Percentiles rank a stretch among this genome's conserved stretches.
Conservation (phyloP, 2,888 invertebrate species). For the Ashinkailepas kermadecensis region DNA sequence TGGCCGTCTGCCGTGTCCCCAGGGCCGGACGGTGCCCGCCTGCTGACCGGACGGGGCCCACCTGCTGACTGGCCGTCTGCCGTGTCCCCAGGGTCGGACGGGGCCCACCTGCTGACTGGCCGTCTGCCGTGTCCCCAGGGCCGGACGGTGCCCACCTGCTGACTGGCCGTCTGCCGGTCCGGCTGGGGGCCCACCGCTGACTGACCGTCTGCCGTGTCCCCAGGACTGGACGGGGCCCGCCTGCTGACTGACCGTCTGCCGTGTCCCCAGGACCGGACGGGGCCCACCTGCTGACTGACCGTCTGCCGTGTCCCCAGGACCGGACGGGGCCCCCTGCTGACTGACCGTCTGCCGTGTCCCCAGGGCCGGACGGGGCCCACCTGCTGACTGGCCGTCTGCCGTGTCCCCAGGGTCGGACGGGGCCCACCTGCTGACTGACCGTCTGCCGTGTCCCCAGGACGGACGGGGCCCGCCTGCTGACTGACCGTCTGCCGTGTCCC, state of each 20-base stretch:
- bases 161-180: too few relatives aligned
- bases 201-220: too few relatives aligned
- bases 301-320: conserved; percentile 60
- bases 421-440: background rate
- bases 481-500: conserved; percentile 76
- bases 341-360: too few relatives aligned
- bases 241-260: conserved; percentile 6
- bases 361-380: too few relatives aligned
- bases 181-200: too few relatives aligned
- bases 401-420: too few relatives aligned
- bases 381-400: too few relatives aligned
- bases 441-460: conserved; percentile 6
- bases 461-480: conserved; percentile 55
- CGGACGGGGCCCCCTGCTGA: background rate
- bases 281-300: conserved; percentile 67
- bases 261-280: conserved; percentile 38
- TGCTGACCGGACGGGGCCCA: background rate
- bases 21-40: too few relatives aligned
- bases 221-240: background rate
- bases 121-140: conserved; percentile 62
- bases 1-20: too few relatives aligned
- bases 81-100: conserved; percentile 36
- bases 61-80: background rate
- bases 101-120: conserved; percentile 66
- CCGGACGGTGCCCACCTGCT: background rate